Conservation (phyloP, 2,113 vertebrate species). For the Grantiella picta region DNA sequence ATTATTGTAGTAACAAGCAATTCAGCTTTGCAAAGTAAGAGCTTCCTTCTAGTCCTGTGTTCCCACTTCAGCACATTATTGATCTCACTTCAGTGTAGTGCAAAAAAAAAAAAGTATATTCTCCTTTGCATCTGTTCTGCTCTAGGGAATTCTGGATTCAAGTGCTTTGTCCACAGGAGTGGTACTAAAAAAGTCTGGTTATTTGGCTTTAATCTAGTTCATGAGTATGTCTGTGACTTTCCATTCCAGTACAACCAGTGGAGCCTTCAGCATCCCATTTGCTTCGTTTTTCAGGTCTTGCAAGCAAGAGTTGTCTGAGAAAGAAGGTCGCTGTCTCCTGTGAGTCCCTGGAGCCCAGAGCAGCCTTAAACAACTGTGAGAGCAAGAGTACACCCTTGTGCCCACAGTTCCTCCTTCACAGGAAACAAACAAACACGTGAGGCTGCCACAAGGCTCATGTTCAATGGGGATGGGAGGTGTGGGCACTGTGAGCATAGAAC, state of each 20-base stretch:
- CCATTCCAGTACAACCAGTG: not conserved
- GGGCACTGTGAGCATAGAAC: fast-evolving
- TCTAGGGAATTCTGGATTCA: not conserved
- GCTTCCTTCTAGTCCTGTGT: not conserved
- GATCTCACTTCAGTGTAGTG: not conserved
- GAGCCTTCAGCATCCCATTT: not conserved
- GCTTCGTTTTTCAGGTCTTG: not conserved
- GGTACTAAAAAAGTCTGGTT: not conserved
- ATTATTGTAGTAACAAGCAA: not conserved
- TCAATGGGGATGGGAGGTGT: not conserved
- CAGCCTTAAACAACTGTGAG: not conserved
- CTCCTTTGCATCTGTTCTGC: not conserved
- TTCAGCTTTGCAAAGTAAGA: not conserved
- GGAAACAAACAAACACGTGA: not conserved
- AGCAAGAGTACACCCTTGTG: not conserved
- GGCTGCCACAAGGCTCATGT: not conserved
- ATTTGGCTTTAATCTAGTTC: not conserved
- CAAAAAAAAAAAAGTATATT: not conserved
- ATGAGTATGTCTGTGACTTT: not conserved
- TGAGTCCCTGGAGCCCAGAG: not conserved
- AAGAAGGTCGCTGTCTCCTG: not conserved
- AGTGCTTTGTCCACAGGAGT: not conserved
- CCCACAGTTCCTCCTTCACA: not conserved
- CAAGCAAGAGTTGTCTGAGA: not conserved
- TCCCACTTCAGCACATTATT: not conserved